Percentiles rank a stretch among this genome's conserved stretches.
phyloP scores from a whole-genome alignment of 2,888 invertebrate species.

The Amblyjoppa proteus region DNA sequence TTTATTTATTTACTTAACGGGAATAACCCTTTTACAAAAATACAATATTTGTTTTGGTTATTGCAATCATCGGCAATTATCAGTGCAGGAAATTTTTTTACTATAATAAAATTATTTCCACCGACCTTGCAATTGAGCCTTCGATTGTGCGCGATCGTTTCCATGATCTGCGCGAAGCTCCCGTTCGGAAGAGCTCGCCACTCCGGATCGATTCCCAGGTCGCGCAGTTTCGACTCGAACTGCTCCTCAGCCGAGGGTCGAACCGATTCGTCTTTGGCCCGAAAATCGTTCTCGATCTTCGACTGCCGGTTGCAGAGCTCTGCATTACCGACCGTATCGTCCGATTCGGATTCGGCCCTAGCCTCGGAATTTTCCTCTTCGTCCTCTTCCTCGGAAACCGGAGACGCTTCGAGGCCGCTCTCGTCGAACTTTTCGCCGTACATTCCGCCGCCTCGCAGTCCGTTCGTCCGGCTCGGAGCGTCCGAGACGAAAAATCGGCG shows the following conservation, averaged over 20 bases:
- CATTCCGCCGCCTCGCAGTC: no score
- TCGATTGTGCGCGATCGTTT: constrained; percentile 87
- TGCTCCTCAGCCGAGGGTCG: constrained; percentile 69
- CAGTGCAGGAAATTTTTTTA: no score
- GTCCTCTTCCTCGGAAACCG: not conserved
- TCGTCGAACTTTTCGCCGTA: not conserved
- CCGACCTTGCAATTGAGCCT: constrained; percentile 87
- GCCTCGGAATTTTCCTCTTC: constrained; percentile 1
- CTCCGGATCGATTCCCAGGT: constrained; percentile 88
- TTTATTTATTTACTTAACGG: no score
- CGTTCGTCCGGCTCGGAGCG: not conserved
- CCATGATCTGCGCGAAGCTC: constrained; percentile 87
- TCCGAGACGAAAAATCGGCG: not conserved
- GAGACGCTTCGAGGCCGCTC: not conserved
- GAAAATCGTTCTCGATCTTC: constrained; percentile 1
- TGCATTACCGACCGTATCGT: not conserved
- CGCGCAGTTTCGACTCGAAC: constrained; percentile 86
- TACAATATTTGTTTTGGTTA: no score
- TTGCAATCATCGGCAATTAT: no score
- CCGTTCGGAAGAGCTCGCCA: constrained; percentile 87
- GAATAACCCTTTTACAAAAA: no score
- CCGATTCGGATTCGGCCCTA: not conserved
- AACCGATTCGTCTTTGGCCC: not conserved
- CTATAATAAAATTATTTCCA: not conserved
- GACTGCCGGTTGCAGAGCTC: not conserved